Evolutionary conservation across 2,888 invertebrate genomes (phyloP), one percentile per base, ranked within the genome.

Genomic region (Brachyptera putata): DNA sequence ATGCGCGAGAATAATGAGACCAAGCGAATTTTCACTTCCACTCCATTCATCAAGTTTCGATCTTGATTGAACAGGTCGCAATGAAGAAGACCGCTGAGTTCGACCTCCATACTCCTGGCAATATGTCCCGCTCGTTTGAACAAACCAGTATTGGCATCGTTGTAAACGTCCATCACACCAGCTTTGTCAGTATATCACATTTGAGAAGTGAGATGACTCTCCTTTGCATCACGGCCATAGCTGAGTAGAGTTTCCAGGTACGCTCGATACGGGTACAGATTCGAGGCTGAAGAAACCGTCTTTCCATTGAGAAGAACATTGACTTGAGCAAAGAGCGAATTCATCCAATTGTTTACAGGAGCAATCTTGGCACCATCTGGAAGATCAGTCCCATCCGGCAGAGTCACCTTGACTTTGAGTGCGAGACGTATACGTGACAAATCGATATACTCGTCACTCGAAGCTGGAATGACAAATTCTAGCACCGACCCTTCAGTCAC

Each of bases 181-280:
- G 57, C 14, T n/a, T 57, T 46, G 14, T 57, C 57, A 5, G 25
- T 26, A 30, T 43, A 16, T 3, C 16, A 48, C 14, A 48, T 48
- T 3, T 16, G 13, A 13, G 37, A 14, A 5, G n/a, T 37, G 13
- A 37, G 16, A 3, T 37, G 48, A 3, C 48, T 24, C 13, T 3
- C n/a, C n/a, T n/a, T n/a, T n/a, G n/a, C n/a, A n/a, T n/a, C n/a
- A n/a, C n/a, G n/a, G n/a, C n/a, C n/a, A n/a, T n/a, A n/a, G n/a
- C n/a, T n/a, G n/a, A n/a, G n/a, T n/a, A n/a, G n/a, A n/a, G n/a
- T n/a, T n/a, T n/a, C n/a, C n/a, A n/a, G n/a, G n/a, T n/a, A n/a
- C n/a, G n/a, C n/a, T n/a, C n/a, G n/a, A n/a, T n/a, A n/a, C n/a
- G n/a, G n/a, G n/a, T n/a, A n/a, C n/a, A n/a, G n/a, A n/a, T n/a